A percentile compares a stretch with the other conserved stretches of the same genome.
These are phyloP conservation scores for Nyleta sp. DNA, from an alignment of 2,888 invertebrate species.

Conservation along the genomic window DNA sequence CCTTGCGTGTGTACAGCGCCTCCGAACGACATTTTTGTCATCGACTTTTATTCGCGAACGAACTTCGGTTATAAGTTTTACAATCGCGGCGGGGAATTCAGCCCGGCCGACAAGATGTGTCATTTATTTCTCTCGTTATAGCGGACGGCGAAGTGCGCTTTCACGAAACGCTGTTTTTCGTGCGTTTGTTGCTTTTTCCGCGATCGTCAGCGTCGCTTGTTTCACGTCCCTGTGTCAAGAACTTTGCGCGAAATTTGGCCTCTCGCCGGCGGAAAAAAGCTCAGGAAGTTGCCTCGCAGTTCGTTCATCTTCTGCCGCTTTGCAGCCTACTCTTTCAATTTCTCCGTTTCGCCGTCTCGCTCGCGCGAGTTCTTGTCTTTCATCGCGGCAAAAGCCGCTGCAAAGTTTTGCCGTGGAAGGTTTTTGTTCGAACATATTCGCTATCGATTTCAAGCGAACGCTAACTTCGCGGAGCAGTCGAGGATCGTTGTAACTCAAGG, in stretches of 20 bases:
- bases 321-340: constrained; percentile 65
- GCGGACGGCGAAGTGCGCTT: constrained; percentile 36
- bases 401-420: constrained; percentile 65
- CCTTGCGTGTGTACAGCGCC: neutral
- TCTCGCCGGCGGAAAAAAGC: constrained; percentile 55
- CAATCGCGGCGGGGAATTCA: constrained; percentile 20
- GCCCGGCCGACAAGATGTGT: constrained; percentile 37
- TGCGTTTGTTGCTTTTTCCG: constrained; percentile 56
- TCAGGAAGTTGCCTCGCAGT: constrained; percentile 52
- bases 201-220: constrained; percentile 55
- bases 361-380: constrained; percentile 47
- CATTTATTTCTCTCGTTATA: constrained; percentile 48
- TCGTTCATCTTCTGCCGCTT: constrained; percentile 54
- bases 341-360: constrained; percentile 37
- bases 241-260: constrained; percentile 61
- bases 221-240: constrained; percentile 47
- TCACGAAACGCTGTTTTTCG: constrained; percentile 38
- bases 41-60: constrained; percentile 26
- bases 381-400: constrained; percentile 64
- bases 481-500: constrained; percentile 64
- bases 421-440: constrained; percentile 67
- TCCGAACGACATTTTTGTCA: constrained; percentile 5
- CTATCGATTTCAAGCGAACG: constrained; percentile 61
- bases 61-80: constrained; percentile 43
- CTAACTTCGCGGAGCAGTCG: constrained; percentile 64